These are phyloP conservation scores for Tinea trinotella DNA, from an alignment of 2,888 invertebrate species.

Conservation along the genomic window DNA sequence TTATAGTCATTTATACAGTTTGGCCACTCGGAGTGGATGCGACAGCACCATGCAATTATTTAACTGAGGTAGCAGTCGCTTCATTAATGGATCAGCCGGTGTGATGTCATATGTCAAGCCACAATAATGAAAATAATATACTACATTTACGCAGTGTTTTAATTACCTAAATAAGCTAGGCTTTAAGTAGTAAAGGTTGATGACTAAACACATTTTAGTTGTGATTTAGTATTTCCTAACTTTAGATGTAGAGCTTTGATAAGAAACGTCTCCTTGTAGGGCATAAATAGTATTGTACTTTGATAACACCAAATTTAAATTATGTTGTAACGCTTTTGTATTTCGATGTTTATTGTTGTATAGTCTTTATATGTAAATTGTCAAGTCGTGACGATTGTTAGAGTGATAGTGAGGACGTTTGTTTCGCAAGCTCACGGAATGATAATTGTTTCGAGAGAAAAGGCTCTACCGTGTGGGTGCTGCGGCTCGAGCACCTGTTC, in stretches of 20 bases:
- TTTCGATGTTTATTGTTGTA: slow-evolving; percentile 65
- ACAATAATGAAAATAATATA: no score
- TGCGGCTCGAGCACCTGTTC: slow-evolving; percentile 41
- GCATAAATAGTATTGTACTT: slow-evolving; percentile 22
- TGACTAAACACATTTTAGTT: background rate
- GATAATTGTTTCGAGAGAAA: slow-evolving; percentile 56
- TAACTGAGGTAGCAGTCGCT: no score
- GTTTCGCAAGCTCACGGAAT: slow-evolving; percentile 64
- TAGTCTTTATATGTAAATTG: slow-evolving; percentile 72
- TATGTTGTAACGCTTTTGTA: slow-evolving; percentile 39
- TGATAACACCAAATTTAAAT: slow-evolving; percentile 35
- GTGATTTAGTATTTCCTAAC: background rate
- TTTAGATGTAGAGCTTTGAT: background rate
- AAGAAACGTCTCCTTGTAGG: background rate
- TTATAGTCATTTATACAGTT: no score
- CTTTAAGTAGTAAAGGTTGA: no score
- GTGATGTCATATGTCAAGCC: no score
- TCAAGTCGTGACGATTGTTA: slow-evolving; percentile 65
- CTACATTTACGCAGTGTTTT: no score
- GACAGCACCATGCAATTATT: no score
- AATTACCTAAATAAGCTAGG: no score
- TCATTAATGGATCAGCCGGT: no score
- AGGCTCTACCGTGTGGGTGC: slow-evolving; percentile 39
- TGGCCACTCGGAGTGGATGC: no score
- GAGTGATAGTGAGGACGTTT: slow-evolving; percentile 65